Percentiles rank a stretch among this genome's conserved stretches.
Evolutionary conservation across 1,140 invertebrate genomes (phyloP).

Genomic region (Colletes latitarsis): DNA sequence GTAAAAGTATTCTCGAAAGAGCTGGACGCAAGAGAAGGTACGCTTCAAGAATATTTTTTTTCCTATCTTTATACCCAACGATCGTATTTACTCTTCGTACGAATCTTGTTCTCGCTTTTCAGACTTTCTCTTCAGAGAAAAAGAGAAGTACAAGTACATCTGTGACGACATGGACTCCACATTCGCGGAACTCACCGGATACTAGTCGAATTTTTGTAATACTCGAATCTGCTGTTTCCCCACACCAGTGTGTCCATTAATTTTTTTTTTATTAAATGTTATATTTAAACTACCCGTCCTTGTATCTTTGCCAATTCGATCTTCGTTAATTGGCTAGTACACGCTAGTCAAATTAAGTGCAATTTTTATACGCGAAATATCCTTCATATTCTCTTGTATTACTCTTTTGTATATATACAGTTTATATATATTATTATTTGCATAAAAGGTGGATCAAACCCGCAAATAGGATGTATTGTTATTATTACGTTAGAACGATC

Average conservation of each 20-base stretch:
- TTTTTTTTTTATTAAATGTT: conserved; percentile 22
- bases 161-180: conserved; percentile 91
- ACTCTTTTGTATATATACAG: too few species aligned
- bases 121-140: conserved; percentile 89
- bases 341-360: too few species aligned
- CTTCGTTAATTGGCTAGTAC: neutral
- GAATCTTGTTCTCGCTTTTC: conserved; percentile 41
- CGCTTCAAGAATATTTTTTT: neutral
- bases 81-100: neutral
- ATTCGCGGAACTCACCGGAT: conserved; percentile 90
- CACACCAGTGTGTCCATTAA: conserved; percentile 5
- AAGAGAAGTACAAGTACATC: conserved; percentile 88
- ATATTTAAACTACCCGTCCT: neutral
- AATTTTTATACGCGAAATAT: too few species aligned
- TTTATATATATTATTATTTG: too few species aligned
- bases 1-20: conserved; percentile 93
- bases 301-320: neutral
- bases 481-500: too few species aligned
- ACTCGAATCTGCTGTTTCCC: neutral
- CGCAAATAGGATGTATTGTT: too few species aligned
- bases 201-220: conserved; percentile 75
- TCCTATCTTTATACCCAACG: neutral
- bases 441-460: too few species aligned
- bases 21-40: conserved; percentile 92
- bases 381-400: too few species aligned